Base-by-base conservation (phyloP, 2,797 vertebrate genomes). In the Lemur catta region DNA sequence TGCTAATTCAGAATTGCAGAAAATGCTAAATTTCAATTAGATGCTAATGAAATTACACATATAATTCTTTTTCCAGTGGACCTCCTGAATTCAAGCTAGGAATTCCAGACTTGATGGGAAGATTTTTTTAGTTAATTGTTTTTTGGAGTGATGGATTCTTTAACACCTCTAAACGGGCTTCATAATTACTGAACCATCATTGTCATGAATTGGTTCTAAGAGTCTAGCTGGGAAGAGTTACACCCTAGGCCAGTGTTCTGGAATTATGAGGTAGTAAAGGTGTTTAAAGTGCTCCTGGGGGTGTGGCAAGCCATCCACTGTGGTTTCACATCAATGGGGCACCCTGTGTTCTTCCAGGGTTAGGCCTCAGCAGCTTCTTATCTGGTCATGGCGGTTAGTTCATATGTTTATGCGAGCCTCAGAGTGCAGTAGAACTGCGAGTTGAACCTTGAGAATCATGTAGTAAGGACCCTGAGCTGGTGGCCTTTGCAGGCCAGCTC, bases 351-450 rank as follows among this genome's bases (percentile, higher is more conserved):
- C 38, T 63, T 52, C 69, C 14, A 57, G 10, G 35, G 59, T 59
- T 28, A 1, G 59, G 48, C 38, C 9, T 2, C 11, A 38, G 84
- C 14, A 3, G 59, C 63, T 87, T 84, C 33, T 50, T 61, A 7
- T 41, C 4, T 1, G 50, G n/a, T 28, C 5, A n/a, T 11, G 0
- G 0, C 24, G 55, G 35, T 67, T n/a, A 26, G n/a, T 35, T 24
- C 33, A 4, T 3, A 9, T 1, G 6, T 7, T 17, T 22, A 4
- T 4, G 61, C 6, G 0, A n/a, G 84, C 61, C 61, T 50, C 33
- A 28, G 28, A 26, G 33, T 52, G 46, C 9, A n/a, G 33, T 13
- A 72, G 28, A 26, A 15, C 55, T 59, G n/a, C 1, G 9, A 41
- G 9, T 6, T 18, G 24, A 33, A 3, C 55, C 35, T 41, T 18